Base-by-base conservation (phyloP, 1,140 invertebrate genomes). In the Drosophila tropicalis region DNA sequence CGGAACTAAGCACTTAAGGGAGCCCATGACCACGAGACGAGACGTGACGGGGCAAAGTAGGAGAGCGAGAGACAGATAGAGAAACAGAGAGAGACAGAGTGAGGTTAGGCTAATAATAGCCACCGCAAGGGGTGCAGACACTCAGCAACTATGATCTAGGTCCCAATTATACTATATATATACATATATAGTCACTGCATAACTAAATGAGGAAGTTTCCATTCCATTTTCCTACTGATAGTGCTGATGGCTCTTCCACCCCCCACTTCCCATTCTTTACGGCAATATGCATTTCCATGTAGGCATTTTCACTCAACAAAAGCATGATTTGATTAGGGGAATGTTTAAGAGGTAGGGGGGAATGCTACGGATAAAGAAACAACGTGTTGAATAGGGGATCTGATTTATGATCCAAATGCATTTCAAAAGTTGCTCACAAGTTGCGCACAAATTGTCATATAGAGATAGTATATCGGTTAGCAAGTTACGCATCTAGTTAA, bases 1-100 rank as follows among this genome's bases (percentile, higher is more conserved):
- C 84, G 84, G 84, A 87, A 87, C 84, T 87, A 69, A 84, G 56
- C 84, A 87, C 84, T 87, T 87, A 86, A 81, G 82, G 79, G 66
- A 67, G 61, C 12, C 41, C 15, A 29, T 19, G 41, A 47, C 61
- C 61, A 34, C 44, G 62, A 64, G 22, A 54, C 17, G 44, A 51
- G 44, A 51, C 44, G 44, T 51, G 44, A 12, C 7, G 7, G 17
- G 17, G 5, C 47, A 64, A 39, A 17, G 13, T n/a, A 19, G 51
- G 47, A 58, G 32, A 15, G 22, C 4, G 22, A n/a, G 22, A 25
- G 15, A 15, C 5, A 34, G 54, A 54, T 58, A 54, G 22, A n/a
- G 22, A 25, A 13, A 15, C 5, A 34, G 54, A 54, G 62, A 54
- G 13, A 10, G 40, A 12, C 5, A 29, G 62, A 58, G 29, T 29